Conservation (phyloP, 2,797 vertebrate species). For the Hapalemur alaotrensis region DNA sequence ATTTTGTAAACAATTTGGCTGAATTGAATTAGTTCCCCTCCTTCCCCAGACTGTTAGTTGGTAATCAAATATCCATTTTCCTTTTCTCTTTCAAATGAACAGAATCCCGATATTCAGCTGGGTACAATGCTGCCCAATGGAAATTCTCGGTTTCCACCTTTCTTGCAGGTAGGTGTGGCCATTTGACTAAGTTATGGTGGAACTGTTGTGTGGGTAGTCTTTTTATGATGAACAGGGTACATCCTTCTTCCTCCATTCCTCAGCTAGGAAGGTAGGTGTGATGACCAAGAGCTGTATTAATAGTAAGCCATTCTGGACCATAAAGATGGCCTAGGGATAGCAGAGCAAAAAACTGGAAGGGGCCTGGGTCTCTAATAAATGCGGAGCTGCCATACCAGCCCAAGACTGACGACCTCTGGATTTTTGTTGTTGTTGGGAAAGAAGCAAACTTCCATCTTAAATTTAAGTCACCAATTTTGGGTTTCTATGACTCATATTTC, state of each 20-base stretch:
- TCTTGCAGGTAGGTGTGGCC: not conserved
- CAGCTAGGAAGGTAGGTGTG: not conserved
- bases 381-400: not conserved
- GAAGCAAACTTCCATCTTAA: not conserved
- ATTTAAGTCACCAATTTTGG: not conserved
- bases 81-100: not conserved
- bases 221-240: not conserved
- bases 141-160: not conserved
- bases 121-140: not conserved
- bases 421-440: not conserved
- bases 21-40: not conserved
- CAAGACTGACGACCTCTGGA: not conserved
- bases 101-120: not conserved
- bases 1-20: not conserved
- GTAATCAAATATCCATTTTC: not conserved
- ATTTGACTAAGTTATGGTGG: not conserved
- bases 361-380: not conserved
- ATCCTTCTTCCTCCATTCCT: not conserved
- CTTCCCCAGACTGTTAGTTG: not conserved
- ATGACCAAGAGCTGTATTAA: not conserved
- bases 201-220: not conserved
- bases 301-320: not conserved
- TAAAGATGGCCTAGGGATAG: not conserved
- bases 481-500: not conserved
- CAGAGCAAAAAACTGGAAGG: not conserved